These are phyloP conservation scores for Orchesellides sinensis DNA, from an alignment of 2,888 invertebrate species.

Conservation along the genomic window DNA sequence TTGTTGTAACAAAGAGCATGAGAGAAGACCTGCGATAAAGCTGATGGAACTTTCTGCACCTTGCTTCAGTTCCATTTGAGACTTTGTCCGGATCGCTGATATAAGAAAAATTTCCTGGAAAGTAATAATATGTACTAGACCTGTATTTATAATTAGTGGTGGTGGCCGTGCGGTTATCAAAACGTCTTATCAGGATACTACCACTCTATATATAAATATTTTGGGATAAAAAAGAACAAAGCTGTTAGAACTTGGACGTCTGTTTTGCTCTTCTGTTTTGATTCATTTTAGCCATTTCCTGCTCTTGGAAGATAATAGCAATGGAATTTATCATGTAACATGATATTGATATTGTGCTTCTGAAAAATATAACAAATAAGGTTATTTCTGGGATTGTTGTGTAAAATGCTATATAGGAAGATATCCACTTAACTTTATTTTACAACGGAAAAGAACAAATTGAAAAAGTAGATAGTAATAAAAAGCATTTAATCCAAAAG, in stretches of 20 bases:
- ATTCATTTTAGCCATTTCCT: too few relatives aligned
- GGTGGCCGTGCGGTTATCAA: too few relatives aligned
- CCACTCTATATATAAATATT: background rate
- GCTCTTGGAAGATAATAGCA: too few relatives aligned
- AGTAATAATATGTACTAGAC: background rate
- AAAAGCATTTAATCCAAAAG: background rate
- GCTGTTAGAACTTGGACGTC: too few relatives aligned
- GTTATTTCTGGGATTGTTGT: too few relatives aligned
- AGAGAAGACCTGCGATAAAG: conserved; percentile 11
- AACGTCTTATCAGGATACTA: background rate
- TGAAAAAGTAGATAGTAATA: background rate
- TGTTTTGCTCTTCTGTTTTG: background rate
- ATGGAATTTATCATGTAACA: too few relatives aligned
- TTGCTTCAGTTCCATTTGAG: conserved; percentile 54
- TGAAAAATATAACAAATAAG: too few relatives aligned
- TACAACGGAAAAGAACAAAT: too few relatives aligned
- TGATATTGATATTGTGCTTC: too few relatives aligned
- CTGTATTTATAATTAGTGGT: background rate
- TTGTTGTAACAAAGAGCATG: background rate
- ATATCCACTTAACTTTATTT: too few relatives aligned
- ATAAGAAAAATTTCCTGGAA: background rate
- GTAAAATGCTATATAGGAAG: too few relatives aligned
- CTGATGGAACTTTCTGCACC: conserved; percentile 8
- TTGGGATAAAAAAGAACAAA: too few relatives aligned
- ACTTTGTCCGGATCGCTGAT: conserved; percentile 28